phyloP scores from a whole-genome alignment of 2,888 invertebrate genomes.

The Archips crataeganus region DNA sequence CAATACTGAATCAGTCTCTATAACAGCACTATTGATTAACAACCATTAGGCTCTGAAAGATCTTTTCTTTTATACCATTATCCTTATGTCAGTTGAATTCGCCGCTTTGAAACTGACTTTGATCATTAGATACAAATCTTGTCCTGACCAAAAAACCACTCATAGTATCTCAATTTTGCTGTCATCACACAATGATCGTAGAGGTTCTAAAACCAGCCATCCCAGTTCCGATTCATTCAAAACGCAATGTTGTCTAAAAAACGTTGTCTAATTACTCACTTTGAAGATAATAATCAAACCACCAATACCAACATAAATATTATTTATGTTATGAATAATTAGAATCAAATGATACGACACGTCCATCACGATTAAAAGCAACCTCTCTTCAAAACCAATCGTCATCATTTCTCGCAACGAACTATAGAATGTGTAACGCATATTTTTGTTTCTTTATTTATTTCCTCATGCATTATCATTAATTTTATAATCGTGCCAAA shows the following conservation, averaged over 20 bases:
- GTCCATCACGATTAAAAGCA: conserved; percentile 40
- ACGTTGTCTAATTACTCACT: conserved; percentile 29
- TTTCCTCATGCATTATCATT: conserved; percentile 41
- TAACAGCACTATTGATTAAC: background rate
- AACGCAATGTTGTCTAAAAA: conserved; percentile 13
- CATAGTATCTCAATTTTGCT: background rate
- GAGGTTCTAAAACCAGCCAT: background rate
- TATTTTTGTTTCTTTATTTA: conserved; percentile 39
- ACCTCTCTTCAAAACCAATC: conserved; percentile 33
- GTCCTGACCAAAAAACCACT: background rate
- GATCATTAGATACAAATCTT: background rate
- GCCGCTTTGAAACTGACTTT: background rate
- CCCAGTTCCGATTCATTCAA: background rate
- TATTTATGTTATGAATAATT: conserved; percentile 43
- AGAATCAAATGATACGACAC: conserved; percentile 43
- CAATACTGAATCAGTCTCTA: background rate
- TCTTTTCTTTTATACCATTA: background rate
- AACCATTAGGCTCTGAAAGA: background rate
- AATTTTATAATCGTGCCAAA: conserved; percentile 33
- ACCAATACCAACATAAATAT: conserved; percentile 32
- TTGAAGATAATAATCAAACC: conserved; percentile 29
- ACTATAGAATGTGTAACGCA: conserved; percentile 30
- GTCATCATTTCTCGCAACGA: conserved; percentile 41
- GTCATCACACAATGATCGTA: background rate
- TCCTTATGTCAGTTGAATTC: background rate